A percentile compares a stretch with the other conserved stretches of the same genome.
Conservation (phyloP, 1,140 invertebrate species). For the Drosophila aff. region DNA sequence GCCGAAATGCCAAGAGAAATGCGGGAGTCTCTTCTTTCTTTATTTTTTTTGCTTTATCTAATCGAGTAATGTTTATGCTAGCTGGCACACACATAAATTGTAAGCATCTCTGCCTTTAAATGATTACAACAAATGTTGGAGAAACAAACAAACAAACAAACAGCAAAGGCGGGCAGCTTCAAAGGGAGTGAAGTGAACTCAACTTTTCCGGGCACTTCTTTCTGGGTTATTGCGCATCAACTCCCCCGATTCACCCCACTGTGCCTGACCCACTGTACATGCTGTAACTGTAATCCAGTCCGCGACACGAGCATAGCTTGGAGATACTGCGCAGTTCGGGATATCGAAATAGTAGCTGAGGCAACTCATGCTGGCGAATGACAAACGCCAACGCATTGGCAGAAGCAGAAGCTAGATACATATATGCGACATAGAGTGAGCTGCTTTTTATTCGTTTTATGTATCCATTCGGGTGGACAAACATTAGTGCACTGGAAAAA, state of each 20-base stretch:
- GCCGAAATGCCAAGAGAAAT: conserved; percentile 17
- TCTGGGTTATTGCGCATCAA: conserved; percentile 66
- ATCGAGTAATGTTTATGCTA: conserved; percentile 61
- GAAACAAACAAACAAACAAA: conserved; percentile 38
- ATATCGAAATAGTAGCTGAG: conserved; percentile 23
- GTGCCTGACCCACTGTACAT: conserved; percentile 7
- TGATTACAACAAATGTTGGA: conserved; percentile 53
- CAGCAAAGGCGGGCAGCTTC: conserved; percentile 45
- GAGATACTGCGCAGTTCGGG: conserved; percentile 62
- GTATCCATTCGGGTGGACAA: conserved; percentile 24
- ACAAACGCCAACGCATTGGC: conserved; percentile 54
- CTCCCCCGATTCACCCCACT: conserved; percentile 13
- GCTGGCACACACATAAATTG: conserved; percentile 44
- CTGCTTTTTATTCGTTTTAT: conserved; percentile 25
- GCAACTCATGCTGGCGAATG: conserved; percentile 15
- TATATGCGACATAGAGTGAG: conserved; percentile 40
- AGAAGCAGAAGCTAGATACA: conserved; percentile 24
- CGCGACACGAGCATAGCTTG: conserved; percentile 47
- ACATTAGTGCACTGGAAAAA: conserved; percentile 6
- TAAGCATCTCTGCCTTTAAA: conserved; percentile 30
- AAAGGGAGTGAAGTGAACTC: conserved; percentile 48
- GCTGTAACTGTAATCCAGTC: conserved; percentile 2
- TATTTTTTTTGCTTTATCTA: conserved; percentile 44
- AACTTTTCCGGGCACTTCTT: conserved; percentile 35
- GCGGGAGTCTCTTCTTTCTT: conserved; percentile 14